phyloP scores from a whole-genome alignment of 2,888 invertebrate genomes.

The Pristionchus mayeri region DNA sequence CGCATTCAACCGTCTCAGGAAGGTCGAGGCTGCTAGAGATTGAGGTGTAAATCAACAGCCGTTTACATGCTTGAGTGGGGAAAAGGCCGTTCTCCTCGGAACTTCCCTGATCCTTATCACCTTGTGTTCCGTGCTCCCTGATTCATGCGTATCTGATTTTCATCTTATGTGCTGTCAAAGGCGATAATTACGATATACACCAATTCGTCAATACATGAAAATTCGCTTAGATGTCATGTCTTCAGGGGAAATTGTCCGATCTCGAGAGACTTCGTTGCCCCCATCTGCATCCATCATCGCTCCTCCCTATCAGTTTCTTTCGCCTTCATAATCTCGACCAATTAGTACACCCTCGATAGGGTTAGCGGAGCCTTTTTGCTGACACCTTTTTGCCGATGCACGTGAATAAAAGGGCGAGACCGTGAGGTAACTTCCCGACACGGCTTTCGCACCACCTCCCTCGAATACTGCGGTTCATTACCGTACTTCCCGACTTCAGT shows the following conservation, averaged over 20 bases:
- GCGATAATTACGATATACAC: neutral
- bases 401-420: neutral
- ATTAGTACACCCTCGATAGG: neutral
- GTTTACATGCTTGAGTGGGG: neutral
- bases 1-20: neutral
- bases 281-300: too few relatives aligned
- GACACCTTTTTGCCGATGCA: too few relatives aligned
- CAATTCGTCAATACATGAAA: too few relatives aligned
- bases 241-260: too few relatives aligned
- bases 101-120: neutral
- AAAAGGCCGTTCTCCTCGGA: neutral
- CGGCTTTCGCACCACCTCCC: too few relatives aligned
- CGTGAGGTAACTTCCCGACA: neutral
- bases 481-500: too few relatives aligned
- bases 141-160: too few relatives aligned
- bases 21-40: neutral
- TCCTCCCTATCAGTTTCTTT: neutral
- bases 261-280: too few relatives aligned
- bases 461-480: too few relatives aligned
- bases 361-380: neutral
- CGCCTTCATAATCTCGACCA: neutral
- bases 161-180: neutral
- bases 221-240: too few relatives aligned
- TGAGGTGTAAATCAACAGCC: slow-evolving; percentile 20
- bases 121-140: too few relatives aligned